phyloP scores from a whole-genome alignment of 2,797 vertebrate genomes.

The Rhincodon typus region DNA sequence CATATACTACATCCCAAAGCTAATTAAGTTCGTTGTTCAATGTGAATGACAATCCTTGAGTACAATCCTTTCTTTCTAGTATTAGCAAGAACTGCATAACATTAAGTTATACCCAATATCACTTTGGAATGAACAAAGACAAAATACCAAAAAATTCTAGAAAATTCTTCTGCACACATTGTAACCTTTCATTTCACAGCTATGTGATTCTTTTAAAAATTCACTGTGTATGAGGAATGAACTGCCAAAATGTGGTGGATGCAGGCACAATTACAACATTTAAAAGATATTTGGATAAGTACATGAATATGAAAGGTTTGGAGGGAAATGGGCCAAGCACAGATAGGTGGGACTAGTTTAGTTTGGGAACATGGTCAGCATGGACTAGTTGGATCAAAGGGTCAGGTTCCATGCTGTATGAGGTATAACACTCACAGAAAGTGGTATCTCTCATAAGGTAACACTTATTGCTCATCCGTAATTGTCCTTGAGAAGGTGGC shows the following conservation, averaged over 20 bases:
- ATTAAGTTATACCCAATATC: neutral
- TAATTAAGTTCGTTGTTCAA: neutral
- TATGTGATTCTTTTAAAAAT: neutral
- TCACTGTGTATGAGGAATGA: too few relatives aligned
- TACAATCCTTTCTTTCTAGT: neutral
- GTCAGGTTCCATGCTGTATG: neutral
- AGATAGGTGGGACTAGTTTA: too few relatives aligned
- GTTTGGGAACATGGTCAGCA: too few relatives aligned
- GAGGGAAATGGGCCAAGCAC: too few relatives aligned
- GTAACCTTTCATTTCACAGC: neutral
- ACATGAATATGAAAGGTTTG: too few relatives aligned
- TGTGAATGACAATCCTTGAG: neutral
- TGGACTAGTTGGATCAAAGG: too few relatives aligned
- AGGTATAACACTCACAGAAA: neutral
- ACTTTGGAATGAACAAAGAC: neutral
- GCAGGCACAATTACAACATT: too few relatives aligned
- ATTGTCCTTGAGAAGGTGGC: neutral
- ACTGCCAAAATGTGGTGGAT: too few relatives aligned
- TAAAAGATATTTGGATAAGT: too few relatives aligned
- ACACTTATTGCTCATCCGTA: neutral
- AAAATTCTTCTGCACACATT: neutral
- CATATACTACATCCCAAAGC: neutral
- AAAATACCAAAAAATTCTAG: neutral
- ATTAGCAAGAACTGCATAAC: neutral
- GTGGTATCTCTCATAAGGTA: neutral